Conservation (phyloP, 2,113 vertebrate species). For the Clarias batrachus region DNA sequence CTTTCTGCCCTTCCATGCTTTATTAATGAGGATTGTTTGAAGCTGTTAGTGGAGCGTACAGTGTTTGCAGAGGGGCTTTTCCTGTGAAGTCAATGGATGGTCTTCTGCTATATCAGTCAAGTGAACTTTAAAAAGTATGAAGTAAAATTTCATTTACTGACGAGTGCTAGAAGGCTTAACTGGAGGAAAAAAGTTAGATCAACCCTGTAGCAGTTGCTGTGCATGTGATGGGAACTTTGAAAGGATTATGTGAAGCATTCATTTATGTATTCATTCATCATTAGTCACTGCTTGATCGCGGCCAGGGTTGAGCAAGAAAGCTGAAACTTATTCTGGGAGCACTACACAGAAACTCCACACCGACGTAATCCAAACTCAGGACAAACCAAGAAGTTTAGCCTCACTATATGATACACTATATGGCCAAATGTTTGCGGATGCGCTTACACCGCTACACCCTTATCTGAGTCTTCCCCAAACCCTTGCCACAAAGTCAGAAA, state of each 20-base stretch:
- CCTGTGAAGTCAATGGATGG: not conserved
- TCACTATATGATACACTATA: not conserved
- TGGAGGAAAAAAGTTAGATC: not conserved
- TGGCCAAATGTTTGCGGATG: not conserved
- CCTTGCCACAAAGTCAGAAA: not conserved
- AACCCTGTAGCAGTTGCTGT: not conserved
- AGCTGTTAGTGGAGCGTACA: not conserved
- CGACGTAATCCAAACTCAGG: not conserved
- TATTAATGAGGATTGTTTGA: slow-evolving; percentile 3
- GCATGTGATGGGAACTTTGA: not conserved
- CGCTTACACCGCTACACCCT: not conserved
- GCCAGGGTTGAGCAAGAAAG: not conserved
- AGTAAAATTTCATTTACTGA: not conserved
- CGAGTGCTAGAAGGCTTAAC: not conserved
- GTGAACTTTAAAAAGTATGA: not conserved
- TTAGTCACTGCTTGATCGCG: not conserved
- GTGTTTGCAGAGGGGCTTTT: not conserved
- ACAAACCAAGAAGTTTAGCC: no score
- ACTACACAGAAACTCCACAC: not conserved
- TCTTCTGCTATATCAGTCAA: not conserved
- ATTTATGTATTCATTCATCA: not conserved
- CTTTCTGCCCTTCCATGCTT: not conserved
- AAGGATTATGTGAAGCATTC: not conserved
- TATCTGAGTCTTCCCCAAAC: not conserved
- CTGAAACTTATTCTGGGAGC: not conserved